phyloP scores from a whole-genome alignment of 2,888 invertebrate genomes.

The Pomacea canaliculata region DNA sequence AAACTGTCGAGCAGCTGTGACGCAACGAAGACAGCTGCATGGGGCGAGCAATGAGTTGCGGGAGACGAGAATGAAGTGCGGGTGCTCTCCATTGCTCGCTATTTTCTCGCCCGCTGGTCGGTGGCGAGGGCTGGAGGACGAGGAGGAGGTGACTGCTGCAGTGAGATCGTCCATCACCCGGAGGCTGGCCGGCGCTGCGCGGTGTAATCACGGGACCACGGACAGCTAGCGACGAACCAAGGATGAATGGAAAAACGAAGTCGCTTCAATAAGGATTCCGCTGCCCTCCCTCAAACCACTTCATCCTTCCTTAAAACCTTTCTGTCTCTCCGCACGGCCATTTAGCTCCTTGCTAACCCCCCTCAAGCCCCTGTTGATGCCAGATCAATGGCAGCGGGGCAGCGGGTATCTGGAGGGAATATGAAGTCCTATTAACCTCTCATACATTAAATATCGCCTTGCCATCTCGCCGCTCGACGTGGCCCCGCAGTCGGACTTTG shows the following conservation, averaged over 20 bases:
- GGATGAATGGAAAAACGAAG: constrained; percentile 13
- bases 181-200: neutral
- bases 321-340: neutral
- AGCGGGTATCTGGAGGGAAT: constrained; percentile 18
- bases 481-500: neutral
- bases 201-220: constrained; percentile 1
- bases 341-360: too few species aligned
- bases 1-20: too few species aligned
- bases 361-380: neutral
- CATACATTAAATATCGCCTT: constrained; percentile 10
- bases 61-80: too few species aligned
- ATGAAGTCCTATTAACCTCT: constrained; percentile 22
- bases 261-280: neutral
- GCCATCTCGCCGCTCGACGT: constrained; percentile 2
- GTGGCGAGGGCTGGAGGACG: neutral
- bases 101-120: neutral
- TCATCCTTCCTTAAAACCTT: neutral
- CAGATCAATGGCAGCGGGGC: constrained; percentile 7
- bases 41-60: too few species aligned
- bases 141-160: neutral
- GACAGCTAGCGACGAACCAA: neutral
- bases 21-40: too few species aligned
- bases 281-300: neutral
- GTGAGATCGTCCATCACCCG: neutral
- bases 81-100: too few species aligned